A percentile compares a stretch with the other conserved stretches of the same genome.
Conservation (phyloP, 2,113 vertebrate genomes). For the Meleagris gallopavo region DNA sequence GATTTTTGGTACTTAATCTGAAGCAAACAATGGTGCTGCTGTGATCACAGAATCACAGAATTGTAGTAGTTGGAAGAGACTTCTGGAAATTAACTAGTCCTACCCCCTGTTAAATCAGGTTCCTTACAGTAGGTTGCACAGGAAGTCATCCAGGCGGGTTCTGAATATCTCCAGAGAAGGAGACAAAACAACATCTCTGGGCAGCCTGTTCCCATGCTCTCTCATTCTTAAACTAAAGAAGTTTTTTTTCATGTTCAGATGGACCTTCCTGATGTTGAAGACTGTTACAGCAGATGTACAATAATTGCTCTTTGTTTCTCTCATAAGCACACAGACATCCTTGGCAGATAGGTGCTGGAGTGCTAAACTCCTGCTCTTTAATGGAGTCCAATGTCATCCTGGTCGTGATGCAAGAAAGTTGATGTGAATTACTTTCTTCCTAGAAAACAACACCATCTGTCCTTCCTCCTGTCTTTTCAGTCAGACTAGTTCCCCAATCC, state of each 20-base stretch:
- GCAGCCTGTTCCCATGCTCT: too few species aligned
- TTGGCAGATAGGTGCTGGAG: neutral
- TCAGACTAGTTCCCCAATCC: neutral
- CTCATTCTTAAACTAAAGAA: too few species aligned
- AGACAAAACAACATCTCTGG: too few species aligned
- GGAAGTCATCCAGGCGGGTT: too few species aligned
- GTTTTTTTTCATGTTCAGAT: too few species aligned
- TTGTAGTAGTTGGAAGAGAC: too few species aligned
- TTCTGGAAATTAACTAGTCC: too few species aligned
- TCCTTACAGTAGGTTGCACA: too few species aligned
- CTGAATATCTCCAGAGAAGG: too few species aligned
- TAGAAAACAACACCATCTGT: neutral
- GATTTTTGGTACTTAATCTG: neutral
- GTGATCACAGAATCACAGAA: neutral
- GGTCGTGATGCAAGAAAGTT: neutral
- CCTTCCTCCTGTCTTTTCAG: neutral
- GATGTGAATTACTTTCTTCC: neutral
- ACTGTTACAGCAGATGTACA: neutral
- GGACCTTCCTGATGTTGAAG: neutral
- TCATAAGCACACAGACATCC: neutral
- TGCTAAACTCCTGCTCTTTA: neutral
- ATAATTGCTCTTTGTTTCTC: neutral
- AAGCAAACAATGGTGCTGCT: neutral
- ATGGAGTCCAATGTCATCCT: neutral
- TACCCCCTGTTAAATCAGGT: too few species aligned